Percentiles rank a stretch among this genome's conserved stretches.
Evolutionary conservation across 2,888 invertebrate species (phyloP).

Genomic region (Abrostola tripartita): DNA sequence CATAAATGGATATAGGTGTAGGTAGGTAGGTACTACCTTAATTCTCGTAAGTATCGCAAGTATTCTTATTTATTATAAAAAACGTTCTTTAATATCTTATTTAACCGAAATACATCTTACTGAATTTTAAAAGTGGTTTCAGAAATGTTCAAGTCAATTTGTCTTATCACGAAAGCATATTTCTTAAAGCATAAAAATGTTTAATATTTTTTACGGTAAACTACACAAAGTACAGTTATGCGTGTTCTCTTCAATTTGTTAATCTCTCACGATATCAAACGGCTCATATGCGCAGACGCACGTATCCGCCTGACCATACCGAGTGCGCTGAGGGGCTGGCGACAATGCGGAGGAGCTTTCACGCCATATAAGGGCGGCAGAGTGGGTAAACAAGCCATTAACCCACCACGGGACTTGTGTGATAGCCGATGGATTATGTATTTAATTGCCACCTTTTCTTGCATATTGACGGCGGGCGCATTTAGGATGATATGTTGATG

Average conservation of each 20-base stretch:
- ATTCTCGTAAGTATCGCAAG: slow-evolving; percentile 9
- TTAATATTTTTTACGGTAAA: slow-evolving; percentile 11
- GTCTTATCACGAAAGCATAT: slow-evolving; percentile 2
- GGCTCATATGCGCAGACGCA: slow-evolving; percentile 68
- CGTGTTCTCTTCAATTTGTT: slow-evolving; percentile 58
- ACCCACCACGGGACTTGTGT: slow-evolving; percentile 73
- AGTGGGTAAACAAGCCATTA: slow-evolving; percentile 83
- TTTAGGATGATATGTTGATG: slow-evolving; percentile 59
- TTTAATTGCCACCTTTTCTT: slow-evolving; percentile 80
- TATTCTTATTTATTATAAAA: slow-evolving; percentile 17
- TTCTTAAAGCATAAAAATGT: background rate
- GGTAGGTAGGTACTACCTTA: slow-evolving; percentile 16
- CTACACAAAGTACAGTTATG: slow-evolving; percentile 31
- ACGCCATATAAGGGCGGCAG: slow-evolving; percentile 82
- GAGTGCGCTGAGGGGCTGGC: slow-evolving; percentile 74
- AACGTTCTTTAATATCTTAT: slow-evolving; percentile 32
- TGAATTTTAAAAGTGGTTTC: slow-evolving; percentile 19
- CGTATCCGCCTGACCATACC: slow-evolving; percentile 73
- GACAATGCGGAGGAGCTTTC: slow-evolving; percentile 86
- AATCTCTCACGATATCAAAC: slow-evolving; percentile 70
- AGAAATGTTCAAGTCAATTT: slow-evolving; percentile 14
- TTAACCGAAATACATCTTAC: slow-evolving; percentile 10
- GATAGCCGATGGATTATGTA: slow-evolving; percentile 81
- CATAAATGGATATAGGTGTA: slow-evolving; percentile 8
- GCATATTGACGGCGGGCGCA: slow-evolving; percentile 67